Evolutionary conservation across 2,797 vertebrate species (phyloP).

Genomic region (Alca torda): DNA sequence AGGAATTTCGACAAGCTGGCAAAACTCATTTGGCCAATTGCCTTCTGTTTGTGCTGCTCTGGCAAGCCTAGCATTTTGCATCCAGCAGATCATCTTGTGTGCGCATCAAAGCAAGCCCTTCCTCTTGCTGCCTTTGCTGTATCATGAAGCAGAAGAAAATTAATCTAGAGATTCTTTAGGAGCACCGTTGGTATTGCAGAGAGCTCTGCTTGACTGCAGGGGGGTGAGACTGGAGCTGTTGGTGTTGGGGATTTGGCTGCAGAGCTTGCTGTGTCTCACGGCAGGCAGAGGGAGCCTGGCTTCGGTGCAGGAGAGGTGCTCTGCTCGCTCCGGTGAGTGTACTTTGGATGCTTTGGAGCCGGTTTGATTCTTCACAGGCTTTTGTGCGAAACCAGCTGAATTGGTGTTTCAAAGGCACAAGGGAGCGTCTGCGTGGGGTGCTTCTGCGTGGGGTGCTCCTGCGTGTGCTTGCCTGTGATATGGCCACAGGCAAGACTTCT

Average conservation of each 20-base stretch:
- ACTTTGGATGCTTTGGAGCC: background rate
- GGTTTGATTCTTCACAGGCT: background rate
- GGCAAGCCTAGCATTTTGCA: background rate
- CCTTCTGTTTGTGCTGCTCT: background rate
- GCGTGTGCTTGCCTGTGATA: background rate
- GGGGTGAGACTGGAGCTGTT: background rate
- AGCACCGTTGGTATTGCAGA: background rate
- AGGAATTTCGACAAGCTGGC: constrained; percentile 56
- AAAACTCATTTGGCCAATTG: constrained; percentile 23
- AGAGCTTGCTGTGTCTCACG: background rate
- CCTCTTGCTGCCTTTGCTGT: background rate
- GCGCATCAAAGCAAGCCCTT: background rate
- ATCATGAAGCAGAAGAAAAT: background rate
- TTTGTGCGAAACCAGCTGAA: background rate
- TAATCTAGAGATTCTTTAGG: background rate
- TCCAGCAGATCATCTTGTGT: background rate
- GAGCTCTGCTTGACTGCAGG: background rate
- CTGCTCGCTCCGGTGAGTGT: background rate
- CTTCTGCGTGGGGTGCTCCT: background rate
- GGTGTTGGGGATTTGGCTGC: background rate
- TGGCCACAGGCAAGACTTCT: background rate
- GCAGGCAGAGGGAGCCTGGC: background rate
- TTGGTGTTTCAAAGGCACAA: background rate
- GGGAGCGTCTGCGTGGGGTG: background rate
- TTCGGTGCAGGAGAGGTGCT: background rate